phyloP scores from a whole-genome alignment of 2,888 invertebrate genomes.

The Pyrrhia umbra region DNA sequence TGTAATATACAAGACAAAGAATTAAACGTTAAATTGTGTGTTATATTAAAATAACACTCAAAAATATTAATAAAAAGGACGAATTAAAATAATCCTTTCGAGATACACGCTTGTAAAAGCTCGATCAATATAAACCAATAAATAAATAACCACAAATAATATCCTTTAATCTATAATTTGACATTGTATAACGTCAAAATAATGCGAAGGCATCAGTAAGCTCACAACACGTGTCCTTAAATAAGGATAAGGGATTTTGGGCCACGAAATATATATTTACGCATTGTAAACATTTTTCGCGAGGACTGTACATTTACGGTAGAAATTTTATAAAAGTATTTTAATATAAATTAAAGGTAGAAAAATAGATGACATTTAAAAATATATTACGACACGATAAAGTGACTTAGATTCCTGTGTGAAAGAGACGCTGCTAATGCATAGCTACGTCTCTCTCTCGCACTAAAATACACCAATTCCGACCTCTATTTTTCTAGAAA shows the following conservation, averaged over 20 bases:
- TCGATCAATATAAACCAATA: slow-evolving; percentile 35
- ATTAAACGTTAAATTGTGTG: not conserved
- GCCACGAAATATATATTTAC: slow-evolving; percentile 41
- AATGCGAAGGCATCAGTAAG: slow-evolving; percentile 66
- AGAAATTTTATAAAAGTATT: slow-evolving; percentile 31
- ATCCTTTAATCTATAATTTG: slow-evolving; percentile 63
- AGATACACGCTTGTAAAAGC: slow-evolving; percentile 24
- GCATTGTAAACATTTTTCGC: slow-evolving; percentile 43
- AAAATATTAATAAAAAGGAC: not conserved
- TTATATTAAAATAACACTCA: slow-evolving; percentile 10
- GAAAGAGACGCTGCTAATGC: too few species aligned
- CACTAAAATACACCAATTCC: too few species aligned
- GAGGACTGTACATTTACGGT: slow-evolving; percentile 51
- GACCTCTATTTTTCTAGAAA: too few species aligned
- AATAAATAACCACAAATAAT: slow-evolving; percentile 43
- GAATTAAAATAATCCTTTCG: slow-evolving; percentile 30
- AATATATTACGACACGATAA: too few species aligned
- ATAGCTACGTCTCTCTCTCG: too few species aligned
- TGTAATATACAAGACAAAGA: not conserved
- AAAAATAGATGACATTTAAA: too few species aligned
- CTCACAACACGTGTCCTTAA: slow-evolving; percentile 72
- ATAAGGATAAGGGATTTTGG: slow-evolving; percentile 46
- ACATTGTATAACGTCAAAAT: slow-evolving; percentile 64
- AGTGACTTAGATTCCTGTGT: too few species aligned
- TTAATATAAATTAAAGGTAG: too few species aligned